Base-by-base conservation (phyloP, 2,797 vertebrate genomes). In the Coregonus sp. region DNA sequence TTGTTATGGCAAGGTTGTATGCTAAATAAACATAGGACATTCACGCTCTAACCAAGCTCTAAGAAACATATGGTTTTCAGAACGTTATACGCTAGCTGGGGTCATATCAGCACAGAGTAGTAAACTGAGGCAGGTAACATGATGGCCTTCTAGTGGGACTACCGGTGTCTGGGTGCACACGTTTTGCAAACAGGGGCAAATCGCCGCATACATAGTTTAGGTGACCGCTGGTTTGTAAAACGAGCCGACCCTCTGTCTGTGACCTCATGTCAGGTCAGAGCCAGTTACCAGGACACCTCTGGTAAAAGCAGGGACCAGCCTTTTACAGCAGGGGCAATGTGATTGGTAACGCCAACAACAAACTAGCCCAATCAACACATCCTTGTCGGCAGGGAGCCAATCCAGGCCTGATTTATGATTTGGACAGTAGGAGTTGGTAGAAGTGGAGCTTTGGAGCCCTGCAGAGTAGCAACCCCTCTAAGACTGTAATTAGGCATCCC, bases 211-310 rank as follows among this genome's bases (percentile, higher is more conserved):
- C 40, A 47, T 12, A 47, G 40, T 47, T 11, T 47, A 47, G 40
- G 9, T 47, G 40, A 47, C 40, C 40, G 9, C 40, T 47, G 40
- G 40, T 9, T 47, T 47, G 40, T 47, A 9, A 47, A 47, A 47
- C 7, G 1, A 47, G 40, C 40, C 9, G 40, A 47, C 9, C 40
- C 40, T 20, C n/a, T 70, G 75, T 66, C 75, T 61, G 75, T 33
- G 74, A 72, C 59, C 18, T 50, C 33, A 61, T n/a, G 15, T 71
- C 25, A 74, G 74, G 61, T 73, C 77, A 70, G 59, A 75, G 77
- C 78, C 50, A 35, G 73, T 52, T 76, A 82, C 77, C 72, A 82
- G 78, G 80, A 73, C 75, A 81, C 75, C 67, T 77, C 72, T 40
- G 61, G 80, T 47, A 72, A 75, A 76, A 84, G 78, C 72, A 18